Conservation (phyloP, 2,888 invertebrate genomes). For the Corbicula japonica region DNA sequence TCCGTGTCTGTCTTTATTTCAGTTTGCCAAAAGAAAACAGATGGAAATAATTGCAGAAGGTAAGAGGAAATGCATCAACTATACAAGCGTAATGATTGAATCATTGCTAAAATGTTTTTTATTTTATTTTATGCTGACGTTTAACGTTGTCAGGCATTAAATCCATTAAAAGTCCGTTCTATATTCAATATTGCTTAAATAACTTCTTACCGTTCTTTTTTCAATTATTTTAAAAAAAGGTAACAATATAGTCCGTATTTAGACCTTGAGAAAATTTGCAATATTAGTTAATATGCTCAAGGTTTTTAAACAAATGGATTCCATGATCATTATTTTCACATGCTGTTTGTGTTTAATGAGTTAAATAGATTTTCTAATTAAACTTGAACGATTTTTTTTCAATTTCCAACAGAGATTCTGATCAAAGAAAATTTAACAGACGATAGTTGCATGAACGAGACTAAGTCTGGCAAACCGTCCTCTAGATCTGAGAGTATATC, state of each 20-base stretch:
- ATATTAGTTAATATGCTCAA: no score
- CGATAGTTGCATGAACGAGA: conserved; percentile 4
- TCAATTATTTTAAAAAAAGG: no score
- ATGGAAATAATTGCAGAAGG: conserved; percentile 48
- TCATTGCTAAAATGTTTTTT: background rate
- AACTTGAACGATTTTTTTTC: background rate
- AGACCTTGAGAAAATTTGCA: no score
- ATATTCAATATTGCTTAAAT: no score
- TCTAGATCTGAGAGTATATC: conserved; percentile 28
- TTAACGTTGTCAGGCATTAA: no score
- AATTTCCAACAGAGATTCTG: background rate
- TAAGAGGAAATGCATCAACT: no score
- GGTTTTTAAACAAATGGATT: no score
- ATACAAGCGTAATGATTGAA: no score
- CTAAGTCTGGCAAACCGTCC: background rate
- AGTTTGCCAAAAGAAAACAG: conserved; percentile 63
- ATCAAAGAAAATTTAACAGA: conserved; percentile 6
- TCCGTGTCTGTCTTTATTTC: conserved; percentile 38
- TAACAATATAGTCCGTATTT: no score
- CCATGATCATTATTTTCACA: no score
- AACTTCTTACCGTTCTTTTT: no score
- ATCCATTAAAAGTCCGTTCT: no score
- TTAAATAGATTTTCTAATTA: background rate
- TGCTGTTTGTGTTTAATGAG: background rate
- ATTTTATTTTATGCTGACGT: background rate